Evolutionary conservation across 2,113 vertebrate species (phyloP).

Genomic region (Cyanoderma ruficeps): DNA sequence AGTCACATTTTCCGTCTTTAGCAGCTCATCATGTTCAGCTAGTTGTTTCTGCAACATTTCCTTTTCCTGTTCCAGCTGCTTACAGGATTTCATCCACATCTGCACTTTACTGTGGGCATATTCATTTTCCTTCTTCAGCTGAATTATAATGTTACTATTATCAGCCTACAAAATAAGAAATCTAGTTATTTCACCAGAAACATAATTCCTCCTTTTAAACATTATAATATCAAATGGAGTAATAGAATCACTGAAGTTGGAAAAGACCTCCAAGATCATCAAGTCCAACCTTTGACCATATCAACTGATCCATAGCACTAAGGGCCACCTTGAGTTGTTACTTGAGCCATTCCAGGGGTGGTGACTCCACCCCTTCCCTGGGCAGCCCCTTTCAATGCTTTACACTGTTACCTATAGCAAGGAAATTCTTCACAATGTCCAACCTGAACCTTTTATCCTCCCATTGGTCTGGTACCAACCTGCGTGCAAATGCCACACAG

Average conservation of each 20-base stretch:
- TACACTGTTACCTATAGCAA: neutral
- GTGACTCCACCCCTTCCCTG: neutral
- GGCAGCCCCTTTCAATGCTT: neutral
- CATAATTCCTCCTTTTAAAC: neutral
- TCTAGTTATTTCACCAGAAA: neutral
- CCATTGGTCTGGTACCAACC: neutral
- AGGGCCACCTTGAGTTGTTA: neutral
- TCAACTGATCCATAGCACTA: neutral
- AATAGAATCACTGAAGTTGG: neutral
- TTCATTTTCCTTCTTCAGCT: slow-evolving; percentile 79
- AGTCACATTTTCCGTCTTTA: slow-evolving; percentile 52
- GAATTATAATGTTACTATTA: slow-evolving; percentile 54
- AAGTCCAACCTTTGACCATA: neutral
- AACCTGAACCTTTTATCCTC: neutral
- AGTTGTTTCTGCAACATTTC: slow-evolving; percentile 71
- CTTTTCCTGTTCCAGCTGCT: slow-evolving; percentile 86
- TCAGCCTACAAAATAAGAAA: slow-evolving; percentile 69
- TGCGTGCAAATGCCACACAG: neutral
- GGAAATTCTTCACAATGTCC: neutral
- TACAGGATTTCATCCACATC: slow-evolving; percentile 84
- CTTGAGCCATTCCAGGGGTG: neutral
- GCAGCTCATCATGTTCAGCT: slow-evolving; percentile 28
- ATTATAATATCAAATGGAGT: neutral
- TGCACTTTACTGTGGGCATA: slow-evolving; percentile 74
- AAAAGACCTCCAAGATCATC: neutral